Evolutionary conservation across 2,888 invertebrate genomes (phyloP).

Genomic region (Campopleginae sp.): DNA sequence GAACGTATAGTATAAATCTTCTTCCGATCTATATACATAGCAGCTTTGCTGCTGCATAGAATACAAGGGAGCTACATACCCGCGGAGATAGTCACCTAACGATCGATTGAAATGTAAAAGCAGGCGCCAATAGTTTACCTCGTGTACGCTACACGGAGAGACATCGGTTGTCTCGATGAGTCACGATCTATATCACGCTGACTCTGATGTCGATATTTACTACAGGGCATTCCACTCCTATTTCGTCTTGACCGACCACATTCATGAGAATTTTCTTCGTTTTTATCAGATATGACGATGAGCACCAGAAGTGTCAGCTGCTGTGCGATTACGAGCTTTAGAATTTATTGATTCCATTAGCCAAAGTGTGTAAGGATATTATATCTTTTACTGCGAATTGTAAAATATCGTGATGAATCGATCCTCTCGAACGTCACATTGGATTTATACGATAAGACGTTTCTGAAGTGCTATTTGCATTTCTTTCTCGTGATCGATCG

Average conservation of each 20-base stretch:
- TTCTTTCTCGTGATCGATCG: neutral
- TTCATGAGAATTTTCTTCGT: neutral
- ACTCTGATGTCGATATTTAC: neutral
- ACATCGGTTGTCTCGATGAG: conserved; percentile 9
- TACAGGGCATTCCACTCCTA: neutral
- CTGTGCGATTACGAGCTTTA: too few relatives aligned
- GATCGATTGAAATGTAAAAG: conserved; percentile 61
- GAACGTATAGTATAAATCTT: conserved; percentile 17
- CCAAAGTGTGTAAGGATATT: too few relatives aligned
- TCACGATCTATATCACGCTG: neutral
- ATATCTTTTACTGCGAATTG: neutral
- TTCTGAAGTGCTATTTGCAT: neutral
- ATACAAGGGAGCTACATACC: neutral
- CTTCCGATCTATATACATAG: conserved; percentile 11
- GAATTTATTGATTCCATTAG: too few relatives aligned
- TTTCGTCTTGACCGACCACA: neutral
- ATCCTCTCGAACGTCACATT: neutral
- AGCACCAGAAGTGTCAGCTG: too few relatives aligned
- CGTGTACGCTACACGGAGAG: conserved; percentile 17
- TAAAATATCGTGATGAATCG: neutral
- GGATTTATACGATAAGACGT: neutral
- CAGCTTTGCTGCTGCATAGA: neutral
- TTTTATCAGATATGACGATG: too few relatives aligned
- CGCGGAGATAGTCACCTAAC: conserved; percentile 43
- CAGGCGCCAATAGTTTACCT: conserved; percentile 49